Evolutionary conservation across 2,888 invertebrate species (phyloP).

Genomic region (Smittia sp.): DNA sequence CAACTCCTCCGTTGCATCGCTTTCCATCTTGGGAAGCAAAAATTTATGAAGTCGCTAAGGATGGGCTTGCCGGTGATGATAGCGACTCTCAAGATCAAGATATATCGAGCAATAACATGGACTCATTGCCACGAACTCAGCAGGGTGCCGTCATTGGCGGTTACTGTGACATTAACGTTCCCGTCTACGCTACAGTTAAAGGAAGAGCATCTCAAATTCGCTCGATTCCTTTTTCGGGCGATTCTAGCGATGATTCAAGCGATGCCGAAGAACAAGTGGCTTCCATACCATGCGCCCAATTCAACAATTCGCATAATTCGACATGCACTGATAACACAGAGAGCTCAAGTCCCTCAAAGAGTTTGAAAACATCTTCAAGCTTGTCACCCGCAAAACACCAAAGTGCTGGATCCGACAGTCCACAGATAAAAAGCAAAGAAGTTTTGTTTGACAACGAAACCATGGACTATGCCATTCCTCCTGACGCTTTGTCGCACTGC

Average conservation of each 20-base stretch:
- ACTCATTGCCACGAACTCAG: constrained; percentile 53
- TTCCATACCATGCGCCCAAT: constrained; percentile 48
- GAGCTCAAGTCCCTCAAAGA: constrained; percentile 79
- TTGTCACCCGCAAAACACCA: constrained; percentile 80
- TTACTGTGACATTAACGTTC: constrained; percentile 87
- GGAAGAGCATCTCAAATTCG: constrained; percentile 94
- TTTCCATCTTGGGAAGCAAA: constrained; percentile 95
- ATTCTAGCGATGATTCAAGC: constrained; percentile 91
- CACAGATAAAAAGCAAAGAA: constrained; percentile 78
- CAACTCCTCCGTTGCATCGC: constrained; percentile 87
- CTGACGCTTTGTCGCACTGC: constrained; percentile 74
- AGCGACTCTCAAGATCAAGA: constrained; percentile 49
- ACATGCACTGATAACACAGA: constrained; percentile 59
- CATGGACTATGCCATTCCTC: constrained; percentile 95
- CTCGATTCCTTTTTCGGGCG: constrained; percentile 93
- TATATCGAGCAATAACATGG: constrained; percentile 44
- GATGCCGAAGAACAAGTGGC: constrained; percentile 74
- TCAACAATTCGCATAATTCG: constrained; percentile 52
- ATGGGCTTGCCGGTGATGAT: constrained; percentile 57
- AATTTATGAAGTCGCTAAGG: constrained; percentile 81
- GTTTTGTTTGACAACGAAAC: constrained; percentile 90
- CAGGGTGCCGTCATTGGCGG: constrained; percentile 62
- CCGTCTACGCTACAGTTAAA: constrained; percentile 94
- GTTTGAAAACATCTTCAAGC: constrained; percentile 81
- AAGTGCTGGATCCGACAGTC: constrained; percentile 76